phyloP scores from a whole-genome alignment of 2,888 invertebrate species.

The Synergus gifuensis region DNA sequence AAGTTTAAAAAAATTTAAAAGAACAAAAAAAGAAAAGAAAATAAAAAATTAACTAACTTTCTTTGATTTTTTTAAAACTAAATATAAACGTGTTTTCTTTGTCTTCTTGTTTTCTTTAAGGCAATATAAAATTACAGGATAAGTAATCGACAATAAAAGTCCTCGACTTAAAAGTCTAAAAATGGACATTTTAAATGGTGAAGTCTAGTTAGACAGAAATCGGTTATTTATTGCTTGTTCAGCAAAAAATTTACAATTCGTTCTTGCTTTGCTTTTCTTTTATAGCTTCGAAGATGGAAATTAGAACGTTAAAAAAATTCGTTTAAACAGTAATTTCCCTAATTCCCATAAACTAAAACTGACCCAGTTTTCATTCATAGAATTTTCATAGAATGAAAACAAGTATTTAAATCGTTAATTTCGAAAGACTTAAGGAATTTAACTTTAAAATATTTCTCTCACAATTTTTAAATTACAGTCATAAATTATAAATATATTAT shows the following conservation, averaged over 20 bases:
- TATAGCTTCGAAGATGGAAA: neutral
- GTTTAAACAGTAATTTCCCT: neutral
- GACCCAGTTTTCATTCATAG: neutral
- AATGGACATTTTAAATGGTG: neutral
- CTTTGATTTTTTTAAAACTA: neutral
- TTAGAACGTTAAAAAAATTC: neutral
- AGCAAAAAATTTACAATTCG: neutral
- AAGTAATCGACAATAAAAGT: neutral
- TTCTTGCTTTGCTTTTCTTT: neutral
- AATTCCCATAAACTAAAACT: neutral
- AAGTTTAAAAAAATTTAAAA: too few relatives aligned
- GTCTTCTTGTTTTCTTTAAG: neutral
- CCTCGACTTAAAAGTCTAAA: neutral
- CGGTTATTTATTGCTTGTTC: neutral
- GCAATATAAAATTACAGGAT: neutral
- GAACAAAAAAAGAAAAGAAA: too few relatives aligned
- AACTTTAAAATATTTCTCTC: neutral
- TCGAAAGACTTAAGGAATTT: neutral
- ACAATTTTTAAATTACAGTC: neutral
- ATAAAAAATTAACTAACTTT: neutral
- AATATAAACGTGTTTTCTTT: neutral
- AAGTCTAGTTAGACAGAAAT: neutral
- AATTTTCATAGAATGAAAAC: neutral
- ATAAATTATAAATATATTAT: neutral
- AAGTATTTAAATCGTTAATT: neutral